phyloP scores from a whole-genome alignment of 2,113 vertebrate species.

The Semicossyphus pulcher region DNA sequence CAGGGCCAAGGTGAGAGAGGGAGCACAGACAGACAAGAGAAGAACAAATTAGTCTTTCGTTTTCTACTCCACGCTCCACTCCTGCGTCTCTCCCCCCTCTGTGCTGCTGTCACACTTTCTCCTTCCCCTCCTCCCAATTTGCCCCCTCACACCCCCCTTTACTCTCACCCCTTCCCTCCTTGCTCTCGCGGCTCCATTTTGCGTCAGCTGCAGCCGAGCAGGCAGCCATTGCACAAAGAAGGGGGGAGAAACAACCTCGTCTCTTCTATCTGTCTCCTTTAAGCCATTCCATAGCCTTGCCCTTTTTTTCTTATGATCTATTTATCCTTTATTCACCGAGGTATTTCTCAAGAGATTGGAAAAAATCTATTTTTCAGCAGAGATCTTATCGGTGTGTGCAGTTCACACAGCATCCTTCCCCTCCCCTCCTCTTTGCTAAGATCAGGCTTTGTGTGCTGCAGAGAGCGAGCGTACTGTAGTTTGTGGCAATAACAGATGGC shows the following conservation, averaged over 20 bases:
- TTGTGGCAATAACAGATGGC: slow-evolving; percentile 70
- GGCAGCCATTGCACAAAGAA: slow-evolving; percentile 67
- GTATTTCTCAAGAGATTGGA: slow-evolving; percentile 48
- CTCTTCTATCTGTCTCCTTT: slow-evolving; percentile 6
- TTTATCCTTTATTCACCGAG: slow-evolving; percentile 58
- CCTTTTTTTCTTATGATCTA: slow-evolving; percentile 21
- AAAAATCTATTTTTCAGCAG: slow-evolving; percentile 49
- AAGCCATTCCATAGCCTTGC: slow-evolving; percentile 10
- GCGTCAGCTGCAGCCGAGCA: slow-evolving; percentile 53
- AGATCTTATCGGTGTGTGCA: slow-evolving; percentile 59
- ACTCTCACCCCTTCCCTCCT: neutral
- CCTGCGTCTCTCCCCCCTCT: slow-evolving; percentile 13
- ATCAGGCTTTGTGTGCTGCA: slow-evolving; percentile 50
- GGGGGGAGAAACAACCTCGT: slow-evolving; percentile 5
- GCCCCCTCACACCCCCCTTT: neutral
- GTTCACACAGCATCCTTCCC: slow-evolving; percentile 48
- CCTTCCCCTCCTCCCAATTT: slow-evolving; percentile 10
- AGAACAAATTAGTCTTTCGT: slow-evolving; percentile 59
- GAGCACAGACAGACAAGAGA: slow-evolving; percentile 54
- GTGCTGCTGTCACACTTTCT: slow-evolving; percentile 40
- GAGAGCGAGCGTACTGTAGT: slow-evolving; percentile 52
- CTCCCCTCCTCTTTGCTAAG: slow-evolving; percentile 36
- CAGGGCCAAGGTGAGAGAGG: slow-evolving; percentile 68
- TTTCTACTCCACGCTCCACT: slow-evolving; percentile 15
- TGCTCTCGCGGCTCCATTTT: slow-evolving; percentile 67